These are phyloP conservation scores for Lagorchestes hirsutus DNA, from an alignment of 2,797 vertebrate genomes.

Conservation along the genomic window DNA sequence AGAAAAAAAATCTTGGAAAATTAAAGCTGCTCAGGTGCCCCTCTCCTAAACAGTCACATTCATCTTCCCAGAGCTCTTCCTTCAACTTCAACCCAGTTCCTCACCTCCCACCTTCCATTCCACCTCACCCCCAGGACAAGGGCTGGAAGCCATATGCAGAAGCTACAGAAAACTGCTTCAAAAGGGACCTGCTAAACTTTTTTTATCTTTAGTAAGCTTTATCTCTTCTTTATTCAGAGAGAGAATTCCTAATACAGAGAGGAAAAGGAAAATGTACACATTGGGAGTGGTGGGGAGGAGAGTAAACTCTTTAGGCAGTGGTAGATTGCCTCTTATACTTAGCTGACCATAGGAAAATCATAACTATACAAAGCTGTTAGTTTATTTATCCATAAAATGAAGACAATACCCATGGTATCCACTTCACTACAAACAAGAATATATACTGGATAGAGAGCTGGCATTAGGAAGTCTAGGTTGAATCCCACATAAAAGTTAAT, in stretches of 20 bases:
- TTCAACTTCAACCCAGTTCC: background rate
- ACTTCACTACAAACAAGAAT: background rate
- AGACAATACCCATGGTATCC: background rate
- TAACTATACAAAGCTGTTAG: background rate
- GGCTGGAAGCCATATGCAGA: background rate
- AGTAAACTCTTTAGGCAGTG: background rate
- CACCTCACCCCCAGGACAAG: background rate
- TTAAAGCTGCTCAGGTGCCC: background rate
- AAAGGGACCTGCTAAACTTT: background rate
- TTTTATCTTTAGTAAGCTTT: background rate
- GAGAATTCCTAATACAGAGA: background rate
- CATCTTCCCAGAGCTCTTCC: slow-evolving; percentile 1
- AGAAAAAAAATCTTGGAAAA: background rate
- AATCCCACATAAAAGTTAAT: background rate
- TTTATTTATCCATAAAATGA: background rate
- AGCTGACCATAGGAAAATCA: background rate
- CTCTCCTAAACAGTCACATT: background rate
- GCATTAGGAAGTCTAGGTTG: background rate
- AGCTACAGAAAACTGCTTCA: background rate
- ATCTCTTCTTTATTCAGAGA: background rate
- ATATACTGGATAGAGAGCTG: background rate
- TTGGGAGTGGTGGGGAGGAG: background rate
- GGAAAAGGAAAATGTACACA: background rate
- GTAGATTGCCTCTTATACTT: background rate
- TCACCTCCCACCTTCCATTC: background rate